phyloP scores from a whole-genome alignment of 1,140 invertebrate species.

The Calliopsis andreniformis region DNA sequence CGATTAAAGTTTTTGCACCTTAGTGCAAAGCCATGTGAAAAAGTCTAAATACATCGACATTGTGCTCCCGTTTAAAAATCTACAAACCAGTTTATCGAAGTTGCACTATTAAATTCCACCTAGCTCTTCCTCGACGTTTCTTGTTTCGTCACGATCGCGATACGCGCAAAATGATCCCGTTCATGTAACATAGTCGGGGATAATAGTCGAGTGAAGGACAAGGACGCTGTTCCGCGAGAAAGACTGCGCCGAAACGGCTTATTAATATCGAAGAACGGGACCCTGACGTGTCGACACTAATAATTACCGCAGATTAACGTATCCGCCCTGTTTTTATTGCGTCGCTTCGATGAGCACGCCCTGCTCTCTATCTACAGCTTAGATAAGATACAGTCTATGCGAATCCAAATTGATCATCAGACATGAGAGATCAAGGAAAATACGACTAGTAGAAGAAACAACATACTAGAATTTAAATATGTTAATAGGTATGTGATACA shows the following conservation, averaged over 20 bases:
- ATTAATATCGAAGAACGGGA: slow-evolving; percentile 9
- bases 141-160: too few species aligned
- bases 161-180: slow-evolving; percentile 17
- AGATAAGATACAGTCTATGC: neutral
- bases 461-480: too few species aligned
- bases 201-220: slow-evolving; percentile 11
- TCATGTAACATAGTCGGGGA: neutral
- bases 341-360: slow-evolving; percentile 7
- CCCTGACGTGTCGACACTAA: neutral
- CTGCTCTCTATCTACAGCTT: neutral
- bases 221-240: slow-evolving; percentile 29
- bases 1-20: too few species aligned
- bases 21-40: too few species aligned
- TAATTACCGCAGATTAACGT: slow-evolving; percentile 46
- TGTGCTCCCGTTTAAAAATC: too few species aligned
- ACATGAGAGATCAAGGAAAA: too few species aligned
- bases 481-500: too few species aligned
- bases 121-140: too few species aligned
- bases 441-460: too few species aligned
- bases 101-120: too few species aligned
- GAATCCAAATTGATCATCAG: neutral
- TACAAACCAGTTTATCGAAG: too few species aligned
- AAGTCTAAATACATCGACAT: too few species aligned
- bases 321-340: slow-evolving; percentile 6
- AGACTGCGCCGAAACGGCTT: neutral